Evolutionary conservation across 92 coral and sea anemone species (phyloP), one percentile per base, ranked within the genome.

Genomic region (Meandrina meandrites): DNA sequence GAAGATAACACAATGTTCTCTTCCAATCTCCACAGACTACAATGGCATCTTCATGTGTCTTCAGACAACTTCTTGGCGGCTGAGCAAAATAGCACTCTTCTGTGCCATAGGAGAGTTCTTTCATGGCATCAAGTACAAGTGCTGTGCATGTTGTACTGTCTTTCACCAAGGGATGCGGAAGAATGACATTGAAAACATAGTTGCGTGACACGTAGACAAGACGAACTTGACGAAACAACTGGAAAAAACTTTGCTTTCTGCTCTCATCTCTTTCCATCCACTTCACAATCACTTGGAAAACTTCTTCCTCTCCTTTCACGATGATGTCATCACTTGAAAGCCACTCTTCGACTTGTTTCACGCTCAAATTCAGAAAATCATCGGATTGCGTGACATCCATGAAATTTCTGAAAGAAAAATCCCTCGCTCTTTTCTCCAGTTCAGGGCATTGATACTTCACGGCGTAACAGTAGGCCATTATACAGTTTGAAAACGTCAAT

Each of bases 251-350:
- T 36, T 70, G 42, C 18, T 22, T 60, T 1, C 76, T 34, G 24
- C 15, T 16, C 21, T 71, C 76, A 14, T 9, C 15, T 35, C 21
- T 34, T 18, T 71, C 76, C 24, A 71, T 34, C 47, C 47, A 71
- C 22, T 34, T 71, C 76, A 34, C 24, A 32, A 71, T 32, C 21
- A 36, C 48, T 22, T 31, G 24, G 45, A 71, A 71, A 37, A 86
- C 89, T 57, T 86, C 84, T 60, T 66, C 28, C 69, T 86, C 89
- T 30, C 79, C 81, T 37, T 45, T 34, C 4, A 79, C 67, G 28
- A 36, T n/a, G 34, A 86, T 48, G 14, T 48, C 19, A 67, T 86
- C 89, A 50, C 84, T 86, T n/a, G 89, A 78, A 56, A 86, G 37
- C 30, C 80, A 70, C 64, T 31, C 79, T 15, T 79, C 74, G 0